Percentiles rank a stretch among this genome's conserved stretches.
Conservation (phyloP, 1,140 invertebrate genomes). For the Lucilia sericata region DNA sequence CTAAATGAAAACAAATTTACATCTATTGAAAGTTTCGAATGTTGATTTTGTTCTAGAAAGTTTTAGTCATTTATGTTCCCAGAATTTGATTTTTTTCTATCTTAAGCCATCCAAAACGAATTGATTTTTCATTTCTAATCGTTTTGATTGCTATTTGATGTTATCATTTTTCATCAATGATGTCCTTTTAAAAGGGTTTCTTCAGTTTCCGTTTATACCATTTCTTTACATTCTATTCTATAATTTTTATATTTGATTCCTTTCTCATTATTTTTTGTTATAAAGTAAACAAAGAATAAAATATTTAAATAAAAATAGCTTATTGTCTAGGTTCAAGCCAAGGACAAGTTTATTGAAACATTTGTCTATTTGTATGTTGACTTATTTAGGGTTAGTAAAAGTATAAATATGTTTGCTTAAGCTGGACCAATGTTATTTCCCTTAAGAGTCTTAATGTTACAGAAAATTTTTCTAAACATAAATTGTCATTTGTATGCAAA, state of each 20-base stretch:
- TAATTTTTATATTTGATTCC: neutral
- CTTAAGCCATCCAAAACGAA: neutral
- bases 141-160: conserved; percentile 33
- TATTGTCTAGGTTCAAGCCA: neutral
- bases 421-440: conserved; percentile 16
- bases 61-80: no score
- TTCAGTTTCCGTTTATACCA: no score
- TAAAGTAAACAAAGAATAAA: neutral
- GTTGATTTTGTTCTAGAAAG: no score
- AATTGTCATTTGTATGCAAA: conserved; percentile 38
- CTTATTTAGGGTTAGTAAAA: no score
- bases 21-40: no score
- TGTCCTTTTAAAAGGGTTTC: neutral
- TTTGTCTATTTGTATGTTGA: no score
- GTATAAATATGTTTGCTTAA: neutral
- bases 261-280: neutral
- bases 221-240: neutral
- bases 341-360: no score
- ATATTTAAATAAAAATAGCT: neutral
- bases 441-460: conserved; percentile 24
- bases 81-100: neutral
- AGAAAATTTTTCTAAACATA: neutral
- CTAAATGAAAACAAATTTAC: no score
- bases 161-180: conserved; percentile 31
- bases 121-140: neutral